Base-by-base conservation (phyloP, 2,888 invertebrate genomes). In the Andrena trimmerana region DNA sequence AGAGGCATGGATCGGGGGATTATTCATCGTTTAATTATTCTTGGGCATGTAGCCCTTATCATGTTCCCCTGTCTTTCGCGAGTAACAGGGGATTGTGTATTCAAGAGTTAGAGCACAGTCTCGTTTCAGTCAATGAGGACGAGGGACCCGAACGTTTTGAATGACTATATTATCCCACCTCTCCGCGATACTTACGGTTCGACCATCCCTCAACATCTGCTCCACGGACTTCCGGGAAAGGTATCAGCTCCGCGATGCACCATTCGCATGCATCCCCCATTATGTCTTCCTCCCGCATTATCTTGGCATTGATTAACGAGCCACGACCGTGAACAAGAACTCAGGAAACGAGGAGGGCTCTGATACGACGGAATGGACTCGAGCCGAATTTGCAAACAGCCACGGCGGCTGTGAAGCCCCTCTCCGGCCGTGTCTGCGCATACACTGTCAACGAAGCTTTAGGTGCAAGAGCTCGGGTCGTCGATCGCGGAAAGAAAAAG, bases 231-330 rank as follows among this genome's bases (percentile, higher is more conserved):
- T 73, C 76, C 84, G 79, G 68, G 13, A 62, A 70, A 84, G 84
- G 84, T 79, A 83, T 84, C 83, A 79, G 69, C 79, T 42, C 75
- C 20, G 52, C 72, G 83, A 74, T 81, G 83, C 76, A 67, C 79
- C 72, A 75, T 83, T 84, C 84, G 73, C 84, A 84, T 70, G 76
- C 84, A 73, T 76, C 62, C 82, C 71, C 85, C 78, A 82, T 82
- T 85, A 85, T 82, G 85, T 82, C 85, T 85, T 85, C 85, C 85
- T 78, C 24, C 62, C 82, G 62, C 72, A 85, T 85, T 85, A 85
- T 85, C 85, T 82, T 76, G 85, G 82, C 85, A 67, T 78, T 85
- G 85, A 85, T 85, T 85, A 85, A 85, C 84, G 85, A 85, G 67
- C 70, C 33, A 13, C 76, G 65, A 66, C 75, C 73, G 85, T 57